Base-by-base conservation (phyloP, 2,113 vertebrate species). In the Lepus timidus region DNA sequence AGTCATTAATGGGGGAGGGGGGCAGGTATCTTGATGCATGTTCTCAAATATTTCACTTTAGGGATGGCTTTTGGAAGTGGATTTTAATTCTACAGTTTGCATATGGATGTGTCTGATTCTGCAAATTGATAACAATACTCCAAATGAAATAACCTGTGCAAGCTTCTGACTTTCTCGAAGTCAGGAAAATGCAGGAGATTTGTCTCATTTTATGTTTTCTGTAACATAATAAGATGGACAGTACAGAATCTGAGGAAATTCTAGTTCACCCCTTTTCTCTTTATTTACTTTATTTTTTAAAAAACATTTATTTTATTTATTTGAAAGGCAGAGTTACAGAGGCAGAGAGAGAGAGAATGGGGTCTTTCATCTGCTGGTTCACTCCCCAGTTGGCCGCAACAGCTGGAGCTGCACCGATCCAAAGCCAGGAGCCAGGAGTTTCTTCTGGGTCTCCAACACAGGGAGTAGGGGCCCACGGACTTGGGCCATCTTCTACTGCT, bases 31-130 rank as follows among this genome's bases (percentile, higher is more conserved):
- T 25, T 79, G 31, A 33, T 87, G 3, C 82, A 58, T 75, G 5
- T 90, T 91, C 65, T 93, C 88, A 93, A 96, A 79, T 90, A 29
- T 33, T 84, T 95, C 29, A 73, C 44, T 85, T 85, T 79, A 49
- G 27, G 29, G 67, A 49, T 96, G n/a, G 6, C 75, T 95, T 79
- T 92, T 64, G n/a, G 14, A 71, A 91, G 62, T 49, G 92, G 49
- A 29, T 62, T 95, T 81, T 67, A 14, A 33, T 84, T 93, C 91
- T 44, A 84, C 20, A 89, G 16, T 62, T 83, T 96, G 13, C 25
- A 64, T 76, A 49, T 90, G 49, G 86, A 71, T 81, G 6, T 75
- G 14, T 84, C 39, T 92, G 49, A 84, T 90, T 67, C 44, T 92
- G 70, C 73, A 39, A 58, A 73, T 36, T 73, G 27, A 33, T 90